These are phyloP conservation scores for Microcebus lehilahytsara DNA, from an alignment of 2,113 vertebrate genomes.

Conservation along the genomic window DNA sequence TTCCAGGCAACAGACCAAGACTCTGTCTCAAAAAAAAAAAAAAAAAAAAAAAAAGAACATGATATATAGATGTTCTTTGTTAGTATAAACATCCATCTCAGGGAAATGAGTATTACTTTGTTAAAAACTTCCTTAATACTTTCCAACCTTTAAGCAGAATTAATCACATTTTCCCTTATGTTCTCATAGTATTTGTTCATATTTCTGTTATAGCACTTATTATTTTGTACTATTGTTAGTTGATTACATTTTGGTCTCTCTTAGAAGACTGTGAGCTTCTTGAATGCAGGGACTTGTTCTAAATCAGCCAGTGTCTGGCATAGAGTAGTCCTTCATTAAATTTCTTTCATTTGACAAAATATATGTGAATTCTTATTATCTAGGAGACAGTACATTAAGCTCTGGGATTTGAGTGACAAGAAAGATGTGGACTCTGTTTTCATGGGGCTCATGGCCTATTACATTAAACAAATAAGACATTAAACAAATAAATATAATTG, in stretches of 20 bases:
- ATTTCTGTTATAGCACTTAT: not conserved
- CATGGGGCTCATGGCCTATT: not conserved
- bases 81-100: not conserved
- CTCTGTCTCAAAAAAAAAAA: no score
- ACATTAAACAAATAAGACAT: not conserved
- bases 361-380: not conserved
- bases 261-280: not conserved
- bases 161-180: not conserved
- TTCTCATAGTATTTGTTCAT: not conserved
- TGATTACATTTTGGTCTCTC: not conserved
- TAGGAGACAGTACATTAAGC: not conserved
- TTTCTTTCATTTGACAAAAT: conserved; percentile 44
- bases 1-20: no score
- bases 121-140: not conserved
- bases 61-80: not conserved
- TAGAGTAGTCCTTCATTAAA: not conserved
- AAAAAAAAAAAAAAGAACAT: no score
- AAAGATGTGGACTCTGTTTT: not conserved
- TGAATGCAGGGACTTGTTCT: conserved; percentile 2
- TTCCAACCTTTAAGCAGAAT: not conserved
- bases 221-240: not conserved
- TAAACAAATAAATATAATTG: not conserved
- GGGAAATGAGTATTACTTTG: not conserved
- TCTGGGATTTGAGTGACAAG: not conserved
- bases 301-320: not conserved